phyloP scores from a whole-genome alignment of 1,140 invertebrate species.

The Pseudobourletiella spinata region DNA sequence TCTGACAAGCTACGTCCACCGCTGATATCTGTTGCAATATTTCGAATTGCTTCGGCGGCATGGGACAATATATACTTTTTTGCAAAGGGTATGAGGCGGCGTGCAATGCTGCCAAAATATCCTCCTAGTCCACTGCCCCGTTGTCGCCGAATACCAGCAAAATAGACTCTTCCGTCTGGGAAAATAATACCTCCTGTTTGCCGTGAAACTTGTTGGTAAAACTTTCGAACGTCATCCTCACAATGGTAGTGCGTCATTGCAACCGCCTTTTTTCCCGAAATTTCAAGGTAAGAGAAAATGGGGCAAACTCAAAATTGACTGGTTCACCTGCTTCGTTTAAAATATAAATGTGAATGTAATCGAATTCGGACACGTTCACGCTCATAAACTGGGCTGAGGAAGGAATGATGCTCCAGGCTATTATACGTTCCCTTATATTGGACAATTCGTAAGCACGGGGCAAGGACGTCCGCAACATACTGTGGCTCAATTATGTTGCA shows the following conservation, averaged over 20 bases:
- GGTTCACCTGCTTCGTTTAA: conserved; percentile 8
- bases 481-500: conserved; percentile 39
- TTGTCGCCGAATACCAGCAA: background rate
- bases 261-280: background rate
- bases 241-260: background rate
- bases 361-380: background rate
- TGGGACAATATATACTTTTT: conserved; percentile 6
- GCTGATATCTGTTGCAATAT: background rate
- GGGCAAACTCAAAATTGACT: conserved; percentile 2
- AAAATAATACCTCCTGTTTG: background rate
- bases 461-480: conserved; percentile 38
- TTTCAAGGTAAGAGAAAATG: conserved; percentile 10
- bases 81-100: background rate
- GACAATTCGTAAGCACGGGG: conserved; percentile 30
- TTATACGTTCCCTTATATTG: conserved; percentile 1
- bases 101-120: background rate
- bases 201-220: background rate
- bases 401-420: background rate
- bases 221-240: background rate
- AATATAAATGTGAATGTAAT: conserved; percentile 15
- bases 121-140: background rate
- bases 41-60: background rate
- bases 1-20: background rate
- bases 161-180: background rate
- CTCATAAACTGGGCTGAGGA: background rate